Base-by-base conservation (phyloP, 2,888 invertebrate species). In the Amblyjoppa fuscipennis region DNA sequence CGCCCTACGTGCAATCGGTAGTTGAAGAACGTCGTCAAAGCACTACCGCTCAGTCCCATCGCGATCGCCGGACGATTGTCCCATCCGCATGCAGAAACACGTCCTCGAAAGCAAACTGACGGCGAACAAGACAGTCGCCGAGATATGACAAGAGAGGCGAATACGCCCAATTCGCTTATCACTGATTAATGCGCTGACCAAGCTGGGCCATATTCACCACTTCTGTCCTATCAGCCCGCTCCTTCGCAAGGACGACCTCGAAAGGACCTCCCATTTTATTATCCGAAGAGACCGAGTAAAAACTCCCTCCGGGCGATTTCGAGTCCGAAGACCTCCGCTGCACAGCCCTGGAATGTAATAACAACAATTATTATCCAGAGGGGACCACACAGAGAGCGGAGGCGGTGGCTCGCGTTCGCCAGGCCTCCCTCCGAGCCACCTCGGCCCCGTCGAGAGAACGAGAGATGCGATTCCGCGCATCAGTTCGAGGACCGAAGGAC, bases 361-460 rank as follows among this genome's bases (percentile, higher is more conserved):
- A 83, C 49, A 71, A 85, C 80, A 68, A 85, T 84, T 84, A 69
- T 79, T 76, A 68, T 79, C 81, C 49, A 73, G 68, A 69, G 56
- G 49, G 85, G 85, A 85, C 85, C 85, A 85, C 85, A 85, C 85
- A 85, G 80, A 85, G 83, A 64, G 68, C 71, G 75, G 71, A 83
- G 82, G 84, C 81, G 84, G 84, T 81, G 74, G 83, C 85, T 85
- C 82, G 79, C 56, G 85, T 85, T 82, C 78, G 82, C 85, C 28
- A 20, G 76, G 84, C 88, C 86, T 80, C 77, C 83, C 80, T 82
- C 81, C 45, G 45, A 68, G 13, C 80, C 68, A 51, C 59, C 49
- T 25, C 64, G 41, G 4, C 69, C 66, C 16, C 69, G 45, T 70
- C 61, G 87, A 86, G 76, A 61, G 41, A 70, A 16, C 3, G 16